Conservation (phyloP, 2,113 vertebrate genomes). For the Cyrtonyx montezumae region DNA sequence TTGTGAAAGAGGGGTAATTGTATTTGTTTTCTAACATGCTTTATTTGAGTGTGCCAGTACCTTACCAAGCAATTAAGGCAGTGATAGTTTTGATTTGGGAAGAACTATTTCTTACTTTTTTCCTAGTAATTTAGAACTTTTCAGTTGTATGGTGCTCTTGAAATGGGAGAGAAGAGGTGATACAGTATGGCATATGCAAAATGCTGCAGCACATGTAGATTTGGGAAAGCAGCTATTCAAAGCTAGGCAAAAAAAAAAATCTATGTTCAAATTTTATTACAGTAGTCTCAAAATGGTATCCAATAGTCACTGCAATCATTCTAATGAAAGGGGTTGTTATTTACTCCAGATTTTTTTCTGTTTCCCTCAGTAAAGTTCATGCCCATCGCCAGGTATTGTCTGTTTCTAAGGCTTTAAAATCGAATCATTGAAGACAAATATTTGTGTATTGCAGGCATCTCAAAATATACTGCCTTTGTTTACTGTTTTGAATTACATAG, state of each 20-base stretch:
- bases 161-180: background rate
- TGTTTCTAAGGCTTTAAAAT: background rate
- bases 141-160: background rate
- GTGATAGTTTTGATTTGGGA: background rate
- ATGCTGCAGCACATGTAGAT: background rate
- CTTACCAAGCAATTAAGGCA: background rate
- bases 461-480: background rate
- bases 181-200: background rate
- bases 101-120: background rate
- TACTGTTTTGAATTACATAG: background rate
- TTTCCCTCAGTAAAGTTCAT: background rate
- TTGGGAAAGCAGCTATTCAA: background rate
- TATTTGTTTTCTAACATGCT: background rate
- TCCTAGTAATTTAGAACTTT: background rate
- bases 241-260: background rate
- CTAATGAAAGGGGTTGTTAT: background rate
- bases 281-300: background rate
- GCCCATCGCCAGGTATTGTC: background rate
- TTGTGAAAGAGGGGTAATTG: background rate
- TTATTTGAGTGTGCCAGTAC: rapidly evolving
- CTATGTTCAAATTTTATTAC: background rate
- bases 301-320: background rate
- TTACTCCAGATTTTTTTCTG: background rate
- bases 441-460: background rate
- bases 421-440: background rate